A percentile compares a stretch with the other conserved stretches of the same genome.
Evolutionary conservation across 2,888 invertebrate genomes (phyloP).

Genomic region (Salpingus planirostris): DNA sequence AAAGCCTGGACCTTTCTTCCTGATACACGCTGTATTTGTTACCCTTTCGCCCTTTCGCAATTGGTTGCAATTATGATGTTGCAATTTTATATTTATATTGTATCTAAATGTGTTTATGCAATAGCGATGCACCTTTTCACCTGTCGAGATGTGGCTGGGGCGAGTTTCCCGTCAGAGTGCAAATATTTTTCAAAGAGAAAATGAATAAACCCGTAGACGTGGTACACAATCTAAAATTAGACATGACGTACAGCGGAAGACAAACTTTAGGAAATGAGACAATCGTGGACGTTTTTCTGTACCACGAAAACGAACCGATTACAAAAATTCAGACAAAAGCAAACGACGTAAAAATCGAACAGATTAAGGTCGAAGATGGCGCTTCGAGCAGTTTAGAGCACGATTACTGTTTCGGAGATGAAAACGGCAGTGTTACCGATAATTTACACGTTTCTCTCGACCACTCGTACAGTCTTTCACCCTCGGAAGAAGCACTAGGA

Average conservation of each 20-base stretch:
- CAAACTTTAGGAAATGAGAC: conserved; percentile 84
- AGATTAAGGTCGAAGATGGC: conserved; percentile 5
- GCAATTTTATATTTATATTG: not conserved
- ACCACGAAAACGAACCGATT: conserved; percentile 26
- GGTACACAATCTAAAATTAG: conserved; percentile 71
- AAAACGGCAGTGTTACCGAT: not conserved
- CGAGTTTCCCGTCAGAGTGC: conserved; percentile 76
- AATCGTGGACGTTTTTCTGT: conserved; percentile 61
- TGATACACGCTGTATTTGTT: too few relatives aligned
- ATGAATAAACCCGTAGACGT: conserved; percentile 72
- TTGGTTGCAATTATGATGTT: not conserved
- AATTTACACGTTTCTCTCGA: too few relatives aligned
- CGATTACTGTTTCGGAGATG: conserved; percentile 26
- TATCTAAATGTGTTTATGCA: not conserved
- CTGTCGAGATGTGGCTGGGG: conserved; percentile 84
- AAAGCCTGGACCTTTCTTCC: too few relatives aligned
- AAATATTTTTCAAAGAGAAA: conserved; percentile 65
- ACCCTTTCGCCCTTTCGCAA: too few relatives aligned
- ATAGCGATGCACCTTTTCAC: conserved; percentile 83
- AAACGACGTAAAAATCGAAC: conserved; percentile 5
- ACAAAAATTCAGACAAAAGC: conserved; percentile 2
- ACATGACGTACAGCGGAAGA: conserved; percentile 71
- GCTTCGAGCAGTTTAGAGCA: conserved; percentile 23
- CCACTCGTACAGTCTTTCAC: not conserved
- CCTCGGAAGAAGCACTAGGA: not conserved